Evolutionary conservation across 2,113 vertebrate species (phyloP).

Genomic region (Arothron firmamentum): DNA sequence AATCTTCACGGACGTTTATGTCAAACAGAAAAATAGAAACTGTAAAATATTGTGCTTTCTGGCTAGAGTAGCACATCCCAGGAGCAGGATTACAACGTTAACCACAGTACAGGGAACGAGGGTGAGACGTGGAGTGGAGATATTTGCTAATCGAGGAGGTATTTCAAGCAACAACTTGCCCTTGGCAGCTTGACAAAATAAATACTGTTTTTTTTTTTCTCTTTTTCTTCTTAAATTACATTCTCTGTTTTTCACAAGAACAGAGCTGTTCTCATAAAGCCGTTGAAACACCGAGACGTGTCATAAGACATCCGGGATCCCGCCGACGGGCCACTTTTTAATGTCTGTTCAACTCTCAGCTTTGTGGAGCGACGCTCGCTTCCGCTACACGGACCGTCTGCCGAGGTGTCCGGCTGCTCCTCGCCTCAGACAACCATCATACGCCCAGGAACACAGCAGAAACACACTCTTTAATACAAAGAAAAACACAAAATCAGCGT

Average conservation of each 20-base stretch:
- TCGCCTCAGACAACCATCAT: conserved; percentile 58
- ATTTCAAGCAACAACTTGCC: conserved; percentile 58
- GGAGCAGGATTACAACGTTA: conserved; percentile 52
- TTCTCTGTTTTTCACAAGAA: conserved; percentile 35
- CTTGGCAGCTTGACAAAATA: conserved; percentile 63
- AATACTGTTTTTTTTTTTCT: conserved; percentile 46
- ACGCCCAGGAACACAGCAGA: conserved; percentile 27
- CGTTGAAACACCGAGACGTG: conserved; percentile 51
- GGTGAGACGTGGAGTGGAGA: conserved; percentile 30
- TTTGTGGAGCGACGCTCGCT: conserved; percentile 28
- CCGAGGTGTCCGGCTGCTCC: conserved; percentile 60
- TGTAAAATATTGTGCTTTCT: conserved; percentile 67
- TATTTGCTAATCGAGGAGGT: conserved; percentile 51
- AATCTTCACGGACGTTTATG: conserved; percentile 47
- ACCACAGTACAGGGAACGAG: conserved; percentile 55
- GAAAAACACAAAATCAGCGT: conserved; percentile 19
- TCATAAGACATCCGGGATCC: conserved; percentile 58
- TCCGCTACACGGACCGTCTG: conserved; percentile 28
- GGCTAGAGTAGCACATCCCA: conserved; percentile 52
- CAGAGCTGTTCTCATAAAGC: conserved; percentile 47
- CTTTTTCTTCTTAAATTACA: conserved; percentile 32
- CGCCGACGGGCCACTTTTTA: conserved; percentile 3
- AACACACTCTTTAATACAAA: conserved; percentile 16
- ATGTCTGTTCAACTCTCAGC: conserved; percentile 58
- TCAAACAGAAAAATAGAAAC: conserved; percentile 21